A percentile compares a stretch with the other conserved stretches of the same genome.
Evolutionary conservation across 1,140 invertebrate species (phyloP).

Genomic region (Dolichoris vasculosae): DNA sequence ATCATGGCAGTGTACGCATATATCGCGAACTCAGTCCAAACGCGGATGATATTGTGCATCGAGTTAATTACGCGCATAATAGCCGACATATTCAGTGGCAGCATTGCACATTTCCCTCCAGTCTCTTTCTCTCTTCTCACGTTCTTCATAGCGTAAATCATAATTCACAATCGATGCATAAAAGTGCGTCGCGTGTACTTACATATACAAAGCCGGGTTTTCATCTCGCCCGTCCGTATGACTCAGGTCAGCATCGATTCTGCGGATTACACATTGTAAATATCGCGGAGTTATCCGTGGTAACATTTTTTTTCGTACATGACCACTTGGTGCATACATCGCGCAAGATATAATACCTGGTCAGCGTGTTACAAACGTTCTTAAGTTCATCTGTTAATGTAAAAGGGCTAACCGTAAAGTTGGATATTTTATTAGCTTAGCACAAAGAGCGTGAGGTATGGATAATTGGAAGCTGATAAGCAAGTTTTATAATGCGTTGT

Average conservation of each 20-base stretch:
- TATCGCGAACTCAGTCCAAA: background rate
- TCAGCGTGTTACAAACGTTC: background rate
- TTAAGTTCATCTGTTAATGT: background rate
- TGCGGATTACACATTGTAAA: constrained; percentile 48
- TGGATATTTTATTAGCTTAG: background rate
- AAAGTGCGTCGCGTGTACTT: constrained; percentile 15
- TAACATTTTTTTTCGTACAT: background rate
- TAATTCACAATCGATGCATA: constrained; percentile 38
- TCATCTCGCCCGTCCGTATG: background rate
- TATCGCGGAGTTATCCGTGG: background rate
- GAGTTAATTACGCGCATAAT: constrained; percentile 49
- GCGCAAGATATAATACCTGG: background rate
- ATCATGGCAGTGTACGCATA: background rate
- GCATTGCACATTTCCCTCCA: background rate
- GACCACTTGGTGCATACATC: background rate
- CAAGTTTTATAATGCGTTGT: background rate
- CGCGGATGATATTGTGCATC: background rate
- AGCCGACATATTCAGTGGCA: background rate
- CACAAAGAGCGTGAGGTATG: background rate
- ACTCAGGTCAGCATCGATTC: background rate
- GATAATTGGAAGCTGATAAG: background rate
- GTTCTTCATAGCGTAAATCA: constrained; percentile 25
- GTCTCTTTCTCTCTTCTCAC: background rate
- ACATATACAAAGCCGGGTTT: constrained; percentile 22
- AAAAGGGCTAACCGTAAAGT: background rate